These are phyloP conservation scores for Ophiothrix spiculata DNA, from an alignment of 35 echinoderm and acorn worm species.

Conservation along the genomic window DNA sequence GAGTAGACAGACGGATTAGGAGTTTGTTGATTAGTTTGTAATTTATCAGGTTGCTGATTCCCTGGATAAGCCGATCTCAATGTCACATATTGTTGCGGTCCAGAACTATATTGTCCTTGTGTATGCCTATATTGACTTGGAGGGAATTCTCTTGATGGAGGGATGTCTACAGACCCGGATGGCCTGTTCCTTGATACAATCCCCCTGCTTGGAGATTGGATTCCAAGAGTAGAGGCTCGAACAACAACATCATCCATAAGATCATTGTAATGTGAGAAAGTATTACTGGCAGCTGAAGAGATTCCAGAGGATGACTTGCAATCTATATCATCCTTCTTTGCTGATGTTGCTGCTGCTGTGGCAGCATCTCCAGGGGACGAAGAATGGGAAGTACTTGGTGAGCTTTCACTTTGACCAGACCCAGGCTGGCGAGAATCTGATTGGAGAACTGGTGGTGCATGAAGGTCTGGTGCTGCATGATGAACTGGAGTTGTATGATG, in stretches of 20 bases:
- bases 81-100: not conserved
- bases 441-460: not conserved
- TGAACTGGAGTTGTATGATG: not conserved
- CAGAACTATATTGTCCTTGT: not conserved
- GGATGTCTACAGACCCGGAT: not conserved
- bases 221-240: not conserved
- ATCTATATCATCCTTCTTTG: not conserved
- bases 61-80: not conserved
- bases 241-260: conserved; percentile 27
- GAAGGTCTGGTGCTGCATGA: not conserved
- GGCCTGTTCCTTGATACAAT: not conserved
- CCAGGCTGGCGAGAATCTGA: conserved; percentile 5
- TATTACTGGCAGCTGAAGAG: conserved; percentile 21
- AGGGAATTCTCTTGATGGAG: not conserved
- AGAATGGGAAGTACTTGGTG: not conserved
- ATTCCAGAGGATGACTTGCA: conserved; percentile 47
- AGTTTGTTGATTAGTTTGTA: not conserved
- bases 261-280: not conserved
- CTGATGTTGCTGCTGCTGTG: not conserved
- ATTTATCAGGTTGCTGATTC: not conserved
- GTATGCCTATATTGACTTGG: not conserved
- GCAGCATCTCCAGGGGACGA: not conserved
- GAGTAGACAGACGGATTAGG: not conserved
- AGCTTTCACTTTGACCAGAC: conserved; percentile 5
- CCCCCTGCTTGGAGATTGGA: not conserved